These are phyloP conservation scores for Bettongia penicillata DNA, from an alignment of 2,113 vertebrate genomes.

Conservation along the genomic window DNA sequence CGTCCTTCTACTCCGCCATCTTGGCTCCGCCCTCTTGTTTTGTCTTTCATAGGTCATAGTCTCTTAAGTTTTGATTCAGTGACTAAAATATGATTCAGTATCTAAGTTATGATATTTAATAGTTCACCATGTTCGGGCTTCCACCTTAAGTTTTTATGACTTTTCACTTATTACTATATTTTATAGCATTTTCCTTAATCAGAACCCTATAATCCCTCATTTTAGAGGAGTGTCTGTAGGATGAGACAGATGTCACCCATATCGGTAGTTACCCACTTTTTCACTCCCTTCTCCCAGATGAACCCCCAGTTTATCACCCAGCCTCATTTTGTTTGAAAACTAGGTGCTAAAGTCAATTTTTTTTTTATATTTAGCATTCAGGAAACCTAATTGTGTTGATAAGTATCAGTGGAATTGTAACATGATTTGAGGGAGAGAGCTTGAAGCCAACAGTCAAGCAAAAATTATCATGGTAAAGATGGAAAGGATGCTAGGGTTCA, in stretches of 20 bases:
- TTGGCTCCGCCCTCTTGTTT: too few species aligned
- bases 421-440: not conserved
- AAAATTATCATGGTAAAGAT: not conserved
- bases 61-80: too few species aligned
- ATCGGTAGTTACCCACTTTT: not conserved
- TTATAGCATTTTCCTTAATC: too few species aligned
- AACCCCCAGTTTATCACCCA: not conserved
- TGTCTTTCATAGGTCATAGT: too few species aligned
- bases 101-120: too few species aligned
- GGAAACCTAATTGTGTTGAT: not conserved
- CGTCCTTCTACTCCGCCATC: too few species aligned
- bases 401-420: not conserved
- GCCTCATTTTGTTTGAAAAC: not conserved
- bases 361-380: not conserved
- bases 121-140: too few species aligned
- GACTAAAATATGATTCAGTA: too few species aligned
- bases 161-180: too few species aligned
- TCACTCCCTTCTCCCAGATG: not conserved
- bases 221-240: not conserved
- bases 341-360: not conserved
- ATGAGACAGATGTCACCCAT: not conserved
- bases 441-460: not conserved
- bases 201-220: not conserved
- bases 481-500: not conserved
- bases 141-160: too few species aligned